Evolutionary conservation across 2,797 vertebrate species (phyloP).

Genomic region (Chaetophractus vellerosus): DNA sequence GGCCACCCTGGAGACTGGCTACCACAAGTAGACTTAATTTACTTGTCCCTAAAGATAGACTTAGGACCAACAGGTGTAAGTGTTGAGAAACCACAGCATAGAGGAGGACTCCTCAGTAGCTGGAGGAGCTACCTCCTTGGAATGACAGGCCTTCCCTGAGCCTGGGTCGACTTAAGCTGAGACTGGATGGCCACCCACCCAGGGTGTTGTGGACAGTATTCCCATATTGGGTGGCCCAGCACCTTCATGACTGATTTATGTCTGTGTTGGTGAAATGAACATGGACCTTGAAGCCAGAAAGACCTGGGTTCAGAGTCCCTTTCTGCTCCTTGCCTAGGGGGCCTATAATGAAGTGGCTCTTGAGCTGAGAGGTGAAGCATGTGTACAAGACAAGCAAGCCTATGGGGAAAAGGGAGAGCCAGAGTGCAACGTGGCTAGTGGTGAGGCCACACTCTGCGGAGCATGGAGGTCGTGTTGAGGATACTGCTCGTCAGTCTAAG

Average conservation of each 20-base stretch:
- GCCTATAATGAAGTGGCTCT: too few relatives aligned
- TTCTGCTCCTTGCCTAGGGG: too few relatives aligned
- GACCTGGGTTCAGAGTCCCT: too few relatives aligned
- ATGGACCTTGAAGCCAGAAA: neutral
- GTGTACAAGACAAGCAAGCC: too few relatives aligned
- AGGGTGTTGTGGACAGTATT: neutral
- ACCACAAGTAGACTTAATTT: neutral
- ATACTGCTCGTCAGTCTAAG: too few relatives aligned
- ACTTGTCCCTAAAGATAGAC: neutral
- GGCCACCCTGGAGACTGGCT: neutral
- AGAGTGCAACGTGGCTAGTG: too few relatives aligned
- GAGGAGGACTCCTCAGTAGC: neutral
- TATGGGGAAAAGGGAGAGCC: too few relatives aligned
- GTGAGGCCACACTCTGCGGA: too few relatives aligned
- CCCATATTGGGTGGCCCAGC: neutral
- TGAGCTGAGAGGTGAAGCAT: too few relatives aligned
- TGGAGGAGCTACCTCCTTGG: neutral
- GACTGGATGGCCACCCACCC: neutral
- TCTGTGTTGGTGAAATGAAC: neutral
- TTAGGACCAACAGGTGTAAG: neutral
- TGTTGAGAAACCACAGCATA: neutral
- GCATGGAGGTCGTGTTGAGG: too few relatives aligned
- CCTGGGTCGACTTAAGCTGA: neutral
- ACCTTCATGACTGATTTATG: neutral
- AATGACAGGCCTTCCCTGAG: too few relatives aligned